Conservation (phyloP, 2,113 vertebrate species). For the Erythrocercus mccallii region DNA sequence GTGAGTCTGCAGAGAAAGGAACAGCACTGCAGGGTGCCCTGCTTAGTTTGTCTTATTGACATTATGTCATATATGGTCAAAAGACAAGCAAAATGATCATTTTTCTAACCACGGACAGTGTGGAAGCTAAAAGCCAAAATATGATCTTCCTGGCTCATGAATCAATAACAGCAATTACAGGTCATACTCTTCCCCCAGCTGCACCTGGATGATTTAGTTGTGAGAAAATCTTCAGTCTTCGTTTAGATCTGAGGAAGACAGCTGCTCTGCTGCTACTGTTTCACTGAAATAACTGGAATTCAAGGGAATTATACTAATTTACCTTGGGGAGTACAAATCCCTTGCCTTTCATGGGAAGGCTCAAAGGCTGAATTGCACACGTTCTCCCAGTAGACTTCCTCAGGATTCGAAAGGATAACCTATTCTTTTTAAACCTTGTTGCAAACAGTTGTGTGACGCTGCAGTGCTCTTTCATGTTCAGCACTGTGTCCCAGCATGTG, state of each 20-base stretch:
- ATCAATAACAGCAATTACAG: constrained; percentile 29
- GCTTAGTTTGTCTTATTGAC: constrained; percentile 1
- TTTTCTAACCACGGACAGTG: not conserved
- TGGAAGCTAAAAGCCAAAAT: not conserved
- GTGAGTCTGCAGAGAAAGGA: not conserved
- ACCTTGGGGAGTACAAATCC: not conserved
- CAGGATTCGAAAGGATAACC: not conserved
- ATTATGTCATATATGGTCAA: constrained; percentile 12
- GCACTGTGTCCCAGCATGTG: not conserved
- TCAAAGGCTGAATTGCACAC: not conserved
- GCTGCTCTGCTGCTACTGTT: not conserved
- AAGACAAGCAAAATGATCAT: constrained; percentile 17
- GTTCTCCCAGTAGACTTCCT: not conserved
- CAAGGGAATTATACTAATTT: not conserved
- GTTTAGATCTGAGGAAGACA: not conserved
- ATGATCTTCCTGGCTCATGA: not conserved
- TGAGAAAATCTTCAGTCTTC: not conserved
- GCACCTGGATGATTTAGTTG: not conserved
- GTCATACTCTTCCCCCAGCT: not conserved
- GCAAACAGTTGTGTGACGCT: not conserved
- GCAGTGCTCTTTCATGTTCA: not conserved
- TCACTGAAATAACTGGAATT: not conserved
- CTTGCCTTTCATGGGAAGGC: not conserved
- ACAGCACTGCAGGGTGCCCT: not conserved
- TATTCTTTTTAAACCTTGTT: not conserved